Base-by-base conservation (phyloP, 2,113 vertebrate species). In the Pachycephala philippinensis region DNA sequence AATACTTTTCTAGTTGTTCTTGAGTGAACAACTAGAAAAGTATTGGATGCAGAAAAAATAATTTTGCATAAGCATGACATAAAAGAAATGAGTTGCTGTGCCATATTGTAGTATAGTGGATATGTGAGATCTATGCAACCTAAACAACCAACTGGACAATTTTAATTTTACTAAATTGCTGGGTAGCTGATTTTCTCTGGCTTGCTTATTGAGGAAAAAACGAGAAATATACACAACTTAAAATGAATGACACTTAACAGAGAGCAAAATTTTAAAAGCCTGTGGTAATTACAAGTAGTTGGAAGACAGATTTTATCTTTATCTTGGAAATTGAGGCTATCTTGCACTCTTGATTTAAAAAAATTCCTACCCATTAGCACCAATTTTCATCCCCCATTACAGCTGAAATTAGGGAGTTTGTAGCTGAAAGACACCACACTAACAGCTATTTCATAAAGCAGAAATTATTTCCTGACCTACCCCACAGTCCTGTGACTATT, bases 391-490 rank as follows among this genome's bases (percentile, higher is more conserved):
- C 86, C 78, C 82, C 54, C 22, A 12, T 35, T 90, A 31, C 40
- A 95, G 82, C 15, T 76, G 7, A 63, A 95, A 93, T 89, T 82
- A 95, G 16, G 85, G 80, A 84, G 64, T 77, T 87, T 91, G 69
- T 69, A 95, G 80, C 72, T 81, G 57, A 96, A 93, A 59, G 94
- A 96, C 80, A 84, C 78, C 92, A 97, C 70, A 89, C 90, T 83
- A 97, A 97, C 95, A 74, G 70, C 74, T 91, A 70, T 72, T 95
- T 90, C 77, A 74, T 45, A 60, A 27, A 93, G 50, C 56, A 82
- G 66, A 95, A 96, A 95, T 94, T 71, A 86, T 96, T 96, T 97
- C 94, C 95, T 95, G 74, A 70, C 27, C 63, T 66, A 64, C 44
- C 64, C 64, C 57, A 91, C 12, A 95, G 77, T 80, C 80, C 89